phyloP scores from a whole-genome alignment of 1,140 invertebrate genomes.

The Drosophila auraria region DNA sequence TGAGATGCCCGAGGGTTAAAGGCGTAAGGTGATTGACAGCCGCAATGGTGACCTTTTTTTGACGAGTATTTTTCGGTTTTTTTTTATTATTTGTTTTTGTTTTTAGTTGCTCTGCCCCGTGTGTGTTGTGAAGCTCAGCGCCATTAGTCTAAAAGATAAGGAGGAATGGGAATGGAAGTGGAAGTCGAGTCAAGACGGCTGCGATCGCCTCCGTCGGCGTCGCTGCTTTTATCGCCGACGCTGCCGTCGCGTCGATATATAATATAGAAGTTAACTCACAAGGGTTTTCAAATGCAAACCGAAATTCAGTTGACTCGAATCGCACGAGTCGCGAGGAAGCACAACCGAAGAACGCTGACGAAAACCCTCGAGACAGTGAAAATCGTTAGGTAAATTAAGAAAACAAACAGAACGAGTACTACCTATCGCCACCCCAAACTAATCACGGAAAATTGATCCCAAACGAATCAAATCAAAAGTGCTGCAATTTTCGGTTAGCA shows the following conservation, averaged over 20 bases:
- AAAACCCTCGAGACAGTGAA: conserved; percentile 27
- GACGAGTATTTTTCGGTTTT: neutral
- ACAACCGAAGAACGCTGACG: conserved; percentile 51
- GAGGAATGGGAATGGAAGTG: conserved; percentile 28
- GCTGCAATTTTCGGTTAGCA: conserved; percentile 39
- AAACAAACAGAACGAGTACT: conserved; percentile 6
- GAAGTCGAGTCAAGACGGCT: conserved; percentile 36
- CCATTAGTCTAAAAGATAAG: conserved; percentile 39
- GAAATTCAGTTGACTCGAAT: conserved; percentile 78
- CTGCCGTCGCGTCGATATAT: conserved; percentile 47
- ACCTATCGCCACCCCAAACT: conserved; percentile 11
- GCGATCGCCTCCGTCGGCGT: conserved; percentile 37
- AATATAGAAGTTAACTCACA: conserved; percentile 77
- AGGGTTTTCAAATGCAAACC: conserved; percentile 77
- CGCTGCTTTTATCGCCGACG: conserved; percentile 29
- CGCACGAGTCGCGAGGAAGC: conserved; percentile 76
- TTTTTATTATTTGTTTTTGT: conserved; percentile 11
- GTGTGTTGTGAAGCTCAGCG: conserved; percentile 23
- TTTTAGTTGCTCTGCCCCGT: conserved; percentile 12
- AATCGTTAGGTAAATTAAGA: conserved; percentile 52
- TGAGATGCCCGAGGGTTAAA: conserved; percentile 49
- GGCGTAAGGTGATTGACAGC: conserved; percentile 69
- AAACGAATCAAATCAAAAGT: conserved; percentile 40
- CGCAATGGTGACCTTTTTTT: conserved; percentile 41
- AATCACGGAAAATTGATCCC: conserved; percentile 41